phyloP scores from a whole-genome alignment of 2,888 invertebrate genomes.

The Balanococcus diminutus region DNA sequence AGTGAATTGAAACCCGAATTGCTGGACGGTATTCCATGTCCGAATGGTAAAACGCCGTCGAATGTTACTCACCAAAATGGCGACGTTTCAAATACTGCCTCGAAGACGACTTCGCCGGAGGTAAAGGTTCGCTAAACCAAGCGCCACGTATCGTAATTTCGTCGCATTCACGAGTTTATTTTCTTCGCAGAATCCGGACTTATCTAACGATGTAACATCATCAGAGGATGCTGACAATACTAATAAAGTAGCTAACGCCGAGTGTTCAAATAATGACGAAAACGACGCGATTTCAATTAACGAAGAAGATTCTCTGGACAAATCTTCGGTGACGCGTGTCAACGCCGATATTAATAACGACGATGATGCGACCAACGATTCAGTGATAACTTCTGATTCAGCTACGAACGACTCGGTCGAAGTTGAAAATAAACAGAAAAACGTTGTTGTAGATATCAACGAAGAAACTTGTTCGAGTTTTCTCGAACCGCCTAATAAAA shows the following conservation, averaged over 20 bases:
- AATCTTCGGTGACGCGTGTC: slow-evolving; percentile 61
- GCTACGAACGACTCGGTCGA: slow-evolving; percentile 55
- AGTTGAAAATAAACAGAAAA: slow-evolving; percentile 48
- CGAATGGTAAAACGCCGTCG: slow-evolving; percentile 57
- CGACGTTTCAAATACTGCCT: slow-evolving; percentile 56
- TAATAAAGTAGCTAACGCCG: slow-evolving; percentile 39
- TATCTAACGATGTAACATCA: slow-evolving; percentile 59
- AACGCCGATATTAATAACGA: slow-evolving; percentile 57
- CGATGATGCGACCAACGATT: slow-evolving; percentile 59
- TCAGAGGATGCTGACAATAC: slow-evolving; percentile 48
- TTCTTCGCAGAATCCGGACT: slow-evolving; percentile 4
- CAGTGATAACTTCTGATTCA: slow-evolving; percentile 59
- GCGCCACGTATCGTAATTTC: background rate
- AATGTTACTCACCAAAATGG: slow-evolving; percentile 58
- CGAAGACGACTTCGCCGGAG: slow-evolving; percentile 50
- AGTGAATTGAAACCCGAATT: slow-evolving; percentile 84
- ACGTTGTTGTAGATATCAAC: slow-evolving; percentile 47
- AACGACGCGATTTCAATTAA: slow-evolving; percentile 65
- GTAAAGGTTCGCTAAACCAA: slow-evolving; percentile 27
- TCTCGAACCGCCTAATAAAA: slow-evolving; percentile 50
- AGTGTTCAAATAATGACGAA: slow-evolving; percentile 43
- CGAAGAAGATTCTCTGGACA: slow-evolving; percentile 77
- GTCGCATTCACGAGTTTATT: background rate
- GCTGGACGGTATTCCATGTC: slow-evolving; percentile 74
- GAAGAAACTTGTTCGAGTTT: slow-evolving; percentile 54